Evolutionary conservation across 2,797 vertebrate genomes (phyloP).

Genomic region (Anomalospiza imberbis): DNA sequence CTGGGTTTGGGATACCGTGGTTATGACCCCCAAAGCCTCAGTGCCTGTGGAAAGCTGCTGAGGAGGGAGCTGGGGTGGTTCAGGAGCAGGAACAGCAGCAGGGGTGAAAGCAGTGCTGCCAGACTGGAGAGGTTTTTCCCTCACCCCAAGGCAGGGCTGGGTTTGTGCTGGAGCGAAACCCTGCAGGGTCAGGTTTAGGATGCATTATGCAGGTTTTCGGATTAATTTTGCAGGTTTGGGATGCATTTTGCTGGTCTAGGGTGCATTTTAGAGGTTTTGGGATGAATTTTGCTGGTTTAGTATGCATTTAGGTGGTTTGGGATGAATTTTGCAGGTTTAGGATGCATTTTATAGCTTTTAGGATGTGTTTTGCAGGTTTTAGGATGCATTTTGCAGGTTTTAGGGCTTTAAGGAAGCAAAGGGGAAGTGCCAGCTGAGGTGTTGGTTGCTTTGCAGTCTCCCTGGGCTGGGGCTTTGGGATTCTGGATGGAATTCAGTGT

Average conservation of each 20-base stretch:
- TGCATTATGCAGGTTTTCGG: neutral
- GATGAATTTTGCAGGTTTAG: neutral
- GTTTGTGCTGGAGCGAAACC: neutral
- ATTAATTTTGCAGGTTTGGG: too few species aligned
- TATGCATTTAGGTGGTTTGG: neutral
- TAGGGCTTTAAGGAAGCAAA: neutral
- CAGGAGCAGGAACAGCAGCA: neutral
- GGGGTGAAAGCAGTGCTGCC: neutral
- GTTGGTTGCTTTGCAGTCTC: neutral
- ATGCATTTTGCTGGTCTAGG: neutral
- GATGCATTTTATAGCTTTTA: neutral
- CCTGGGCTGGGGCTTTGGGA: neutral
- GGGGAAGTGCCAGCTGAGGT: neutral
- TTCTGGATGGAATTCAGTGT: neutral
- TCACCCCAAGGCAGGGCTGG: neutral
- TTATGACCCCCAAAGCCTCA: neutral
- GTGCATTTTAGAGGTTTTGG: neutral
- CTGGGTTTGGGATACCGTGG: neutral
- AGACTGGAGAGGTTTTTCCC: neutral
- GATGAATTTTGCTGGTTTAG: accelerated
- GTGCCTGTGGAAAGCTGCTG: neutral
- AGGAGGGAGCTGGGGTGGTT: accelerated
- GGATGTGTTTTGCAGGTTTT: neutral
- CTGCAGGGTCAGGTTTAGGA: neutral
- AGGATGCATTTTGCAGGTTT: neutral